Evolutionary conservation across 2,797 vertebrate genomes (phyloP).

Genomic region (Masticophis lateralis): DNA sequence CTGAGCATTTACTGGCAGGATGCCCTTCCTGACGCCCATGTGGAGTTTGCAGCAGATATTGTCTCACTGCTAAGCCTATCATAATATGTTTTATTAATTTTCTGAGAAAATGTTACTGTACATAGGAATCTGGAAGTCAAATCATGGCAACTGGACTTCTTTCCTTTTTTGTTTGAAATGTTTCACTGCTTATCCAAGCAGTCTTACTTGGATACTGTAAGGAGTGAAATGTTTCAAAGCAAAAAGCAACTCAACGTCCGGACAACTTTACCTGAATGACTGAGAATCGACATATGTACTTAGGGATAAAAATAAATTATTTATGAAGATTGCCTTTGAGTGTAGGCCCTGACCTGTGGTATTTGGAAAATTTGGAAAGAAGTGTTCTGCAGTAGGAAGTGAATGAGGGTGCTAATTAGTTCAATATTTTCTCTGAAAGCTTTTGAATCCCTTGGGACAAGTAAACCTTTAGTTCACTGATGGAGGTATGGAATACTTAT

Average conservation of each 20-base stretch:
- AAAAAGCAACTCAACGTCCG: background rate
- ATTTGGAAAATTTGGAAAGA: background rate
- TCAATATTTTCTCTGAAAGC: background rate
- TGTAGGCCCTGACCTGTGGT: background rate
- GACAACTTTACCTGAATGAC: background rate
- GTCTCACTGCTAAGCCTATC: background rate
- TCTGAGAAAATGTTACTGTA: background rate
- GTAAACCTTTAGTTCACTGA: background rate
- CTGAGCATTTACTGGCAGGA: background rate
- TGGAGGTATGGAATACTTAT: background rate
- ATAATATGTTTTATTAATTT: background rate
- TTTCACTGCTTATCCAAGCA: too few species aligned
- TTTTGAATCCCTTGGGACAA: background rate
- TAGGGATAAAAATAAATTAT: background rate
- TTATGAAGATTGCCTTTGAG: background rate
- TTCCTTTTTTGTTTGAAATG: too few species aligned
- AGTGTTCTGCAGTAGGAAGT: background rate
- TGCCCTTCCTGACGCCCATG: background rate
- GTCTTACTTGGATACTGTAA: background rate
- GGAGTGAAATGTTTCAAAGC: background rate
- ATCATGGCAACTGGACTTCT: too few species aligned
- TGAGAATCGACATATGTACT: background rate
- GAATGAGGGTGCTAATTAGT: background rate
- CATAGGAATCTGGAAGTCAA: background rate
- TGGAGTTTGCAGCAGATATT: background rate